phyloP scores from a whole-genome alignment of 1,140 invertebrate genomes.

The Brachionus paranguensis region DNA sequence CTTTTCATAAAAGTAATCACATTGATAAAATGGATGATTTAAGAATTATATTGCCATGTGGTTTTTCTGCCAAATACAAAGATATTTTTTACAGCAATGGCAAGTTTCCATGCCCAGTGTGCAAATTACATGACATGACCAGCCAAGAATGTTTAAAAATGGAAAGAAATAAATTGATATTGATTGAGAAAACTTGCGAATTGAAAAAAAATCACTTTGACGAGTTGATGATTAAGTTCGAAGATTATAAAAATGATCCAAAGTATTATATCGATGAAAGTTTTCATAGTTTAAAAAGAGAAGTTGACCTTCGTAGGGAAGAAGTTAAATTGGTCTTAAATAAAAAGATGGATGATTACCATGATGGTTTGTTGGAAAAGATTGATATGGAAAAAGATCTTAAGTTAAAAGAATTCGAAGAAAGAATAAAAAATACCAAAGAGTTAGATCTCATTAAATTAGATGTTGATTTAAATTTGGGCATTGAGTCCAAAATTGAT shows the following conservation, averaged over 20 bases:
- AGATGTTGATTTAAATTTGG: neutral
- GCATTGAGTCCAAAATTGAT: no score
- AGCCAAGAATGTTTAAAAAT: neutral
- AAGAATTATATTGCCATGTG: neutral
- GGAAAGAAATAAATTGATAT: neutral
- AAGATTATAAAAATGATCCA: neutral
- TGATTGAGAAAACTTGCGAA: neutral
- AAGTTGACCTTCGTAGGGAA: neutral
- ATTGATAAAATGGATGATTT: neutral
- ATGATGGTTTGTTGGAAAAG: neutral
- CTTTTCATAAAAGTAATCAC: no score
- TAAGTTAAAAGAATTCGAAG: neutral
- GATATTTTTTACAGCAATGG: neutral
- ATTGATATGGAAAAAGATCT: neutral
- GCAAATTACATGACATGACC: neutral
- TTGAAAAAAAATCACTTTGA: neutral
- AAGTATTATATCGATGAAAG: neutral
- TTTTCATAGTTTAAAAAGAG: neutral
- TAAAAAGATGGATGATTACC: neutral
- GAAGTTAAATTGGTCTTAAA: neutral
- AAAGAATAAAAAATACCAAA: neutral
- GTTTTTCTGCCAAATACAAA: neutral
- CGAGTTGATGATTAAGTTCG: neutral
- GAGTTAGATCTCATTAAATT: neutral
- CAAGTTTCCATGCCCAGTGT: neutral